Evolutionary conservation across 2,888 invertebrate species (phyloP), one percentile per base, ranked within the genome.

Genomic region (Mechanitis messenoides): DNA sequence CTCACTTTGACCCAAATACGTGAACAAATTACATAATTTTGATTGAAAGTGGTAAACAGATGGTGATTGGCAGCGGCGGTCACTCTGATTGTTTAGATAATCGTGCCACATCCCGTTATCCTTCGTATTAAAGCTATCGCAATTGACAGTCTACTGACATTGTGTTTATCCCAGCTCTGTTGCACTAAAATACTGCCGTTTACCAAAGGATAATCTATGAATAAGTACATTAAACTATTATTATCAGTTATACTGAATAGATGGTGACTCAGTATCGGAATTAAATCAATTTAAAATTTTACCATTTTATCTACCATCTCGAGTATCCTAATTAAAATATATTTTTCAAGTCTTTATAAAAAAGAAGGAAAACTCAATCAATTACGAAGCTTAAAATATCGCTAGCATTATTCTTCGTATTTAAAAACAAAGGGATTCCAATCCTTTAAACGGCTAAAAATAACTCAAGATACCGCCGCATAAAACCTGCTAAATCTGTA

Each of bases 321-420:
- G 74, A 79, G 78, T 76, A 78, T 80, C 79, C 77, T 73, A 81
- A 81, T 71, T 72, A 76, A 81, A 80, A 83, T 79, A 81, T 75
- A 82, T 81, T 84, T 78, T 78, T 69, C 72, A 70, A 73, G 72
- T 74, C 70, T 75, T 75, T 74, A 72, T 68, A 71, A 65, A 67
- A 76, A 74, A 70, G 70, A 73, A 76, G 77, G 65, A 73, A 76
- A 77, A 78, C 78, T 69, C n/a, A n/a, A n/a, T n/a, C 85, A 88
- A 87, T 88, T 87, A 84, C 77, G 73, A 76, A 75, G 81, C 83
- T 83, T 84, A 78, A 85, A 86, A 85, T 85, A 87, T 85, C 82
- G 81, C 73, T 76, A 75, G 77, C 76, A 79, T 85, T 84, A 84
- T 80, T 77, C 73, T 71, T 74, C 74, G 74, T 80, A 80, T 82